phyloP scores from a whole-genome alignment of 2,888 invertebrate genomes.

The Aspidiotus rigidus region DNA sequence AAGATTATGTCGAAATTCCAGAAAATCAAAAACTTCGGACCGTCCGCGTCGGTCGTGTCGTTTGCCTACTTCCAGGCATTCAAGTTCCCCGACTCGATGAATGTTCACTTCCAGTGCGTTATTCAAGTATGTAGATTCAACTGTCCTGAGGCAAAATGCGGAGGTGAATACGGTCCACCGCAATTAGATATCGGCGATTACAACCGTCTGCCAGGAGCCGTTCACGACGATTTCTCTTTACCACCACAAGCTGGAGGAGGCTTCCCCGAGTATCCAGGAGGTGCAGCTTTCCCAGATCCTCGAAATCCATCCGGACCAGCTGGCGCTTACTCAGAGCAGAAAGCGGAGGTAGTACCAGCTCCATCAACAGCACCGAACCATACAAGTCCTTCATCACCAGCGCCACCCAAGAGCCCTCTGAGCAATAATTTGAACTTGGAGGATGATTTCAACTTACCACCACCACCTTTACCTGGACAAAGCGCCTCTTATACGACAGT shows the following conservation, averaged over 20 bases:
- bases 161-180: conserved; percentile 50
- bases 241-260: conserved; percentile 55
- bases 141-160: conserved; percentile 86
- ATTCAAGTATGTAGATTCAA: conserved; percentile 90
- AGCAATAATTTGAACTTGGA: conserved; percentile 39
- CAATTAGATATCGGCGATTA: conserved; percentile 45
- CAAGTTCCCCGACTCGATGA: conserved; percentile 95
- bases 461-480: conserved; percentile 73
- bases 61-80: conserved; percentile 95
- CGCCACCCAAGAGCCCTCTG: conserved; percentile 42
- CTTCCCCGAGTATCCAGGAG: conserved; percentile 61
- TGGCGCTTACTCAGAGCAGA: conserved; percentile 67
- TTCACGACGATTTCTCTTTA: conserved; percentile 53
- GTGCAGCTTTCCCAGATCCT: conserved; percentile 71
- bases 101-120: conserved; percentile 93
- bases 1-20: conserved; percentile 90
- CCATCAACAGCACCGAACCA: conserved; percentile 58
- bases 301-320: conserved; percentile 71
- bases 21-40: conserved; percentile 90
- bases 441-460: conserved; percentile 63
- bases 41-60: conserved; percentile 85
- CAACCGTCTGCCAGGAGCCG: conserved; percentile 44
- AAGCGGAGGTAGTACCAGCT: conserved; percentile 71
- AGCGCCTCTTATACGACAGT: conserved; percentile 72
- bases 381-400: conserved; percentile 47